Evolutionary conservation across 2,888 invertebrate species (phyloP), one percentile per base, ranked within the genome.

Genomic region (Dicranocentrus wangi): DNA sequence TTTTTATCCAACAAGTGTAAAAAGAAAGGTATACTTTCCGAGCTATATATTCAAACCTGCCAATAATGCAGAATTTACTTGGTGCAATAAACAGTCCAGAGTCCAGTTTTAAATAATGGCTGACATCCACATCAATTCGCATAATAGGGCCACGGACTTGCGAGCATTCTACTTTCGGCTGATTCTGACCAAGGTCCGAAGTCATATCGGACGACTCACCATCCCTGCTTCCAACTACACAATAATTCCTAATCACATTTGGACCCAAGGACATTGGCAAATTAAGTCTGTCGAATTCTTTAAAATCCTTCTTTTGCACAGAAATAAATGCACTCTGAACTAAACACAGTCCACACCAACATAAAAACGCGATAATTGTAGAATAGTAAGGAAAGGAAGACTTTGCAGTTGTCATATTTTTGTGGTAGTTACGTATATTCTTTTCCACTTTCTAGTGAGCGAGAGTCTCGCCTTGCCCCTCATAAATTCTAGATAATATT

Each of bases 131-230:
- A 2, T 32, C 75, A 27, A 75, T 8, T 28, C 39, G 47, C 39
- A 32, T 65, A 1, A 73, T 15, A 21, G 53, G 65, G n/a, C 75
- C 75, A 13, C 55, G 53, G 32, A 75, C 66, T 19, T 75, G 28
- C 8, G 65, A 65, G 19, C 75, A 75, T 28, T 43, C 55, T n/a
- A 73, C 28, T 65, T n/a, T n/a, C n/a, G n/a, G n/a, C n/a, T n/a
- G n/a, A n/a, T n/a, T n/a, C n/a, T n/a, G n/a, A n/a, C n/a, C n/a
- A n/a, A n/a, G n/a, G n/a, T n/a, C n/a, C n/a, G n/a, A n/a, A n/a
- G n/a, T n/a, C n/a, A n/a, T n/a, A n/a, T n/a, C n/a, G n/a, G n/a
- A n/a, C 21, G 21, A 58, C 55, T 42, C 23, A n/a, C 47, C 39
- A 21, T 13, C 51, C 58, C 10, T 39, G n/a, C n/a, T 58, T 23